Base-by-base conservation (phyloP, 2,113 vertebrate species). In the Pelvicachromis taeniatus region DNA sequence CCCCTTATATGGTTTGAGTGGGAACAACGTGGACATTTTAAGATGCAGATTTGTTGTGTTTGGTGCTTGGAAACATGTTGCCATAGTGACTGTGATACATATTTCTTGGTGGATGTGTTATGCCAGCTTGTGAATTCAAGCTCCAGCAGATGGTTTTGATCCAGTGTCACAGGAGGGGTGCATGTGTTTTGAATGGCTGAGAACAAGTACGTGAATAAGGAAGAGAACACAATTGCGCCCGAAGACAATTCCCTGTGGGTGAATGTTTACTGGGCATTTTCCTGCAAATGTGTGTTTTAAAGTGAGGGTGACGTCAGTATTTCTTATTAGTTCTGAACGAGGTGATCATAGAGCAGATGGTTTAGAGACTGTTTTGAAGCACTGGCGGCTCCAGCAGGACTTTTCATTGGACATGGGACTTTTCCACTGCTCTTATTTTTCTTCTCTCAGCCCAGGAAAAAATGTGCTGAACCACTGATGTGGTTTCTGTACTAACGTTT, bases 31-130 rank as follows among this genome's bases (percentile, higher is more conserved):
- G 68, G 59, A 13, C 63, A 52, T 58, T 77, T 56, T 53, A 9
- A 55, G 26, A 82, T 80, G 48, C 80, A 75, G 78, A 88, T 82
- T 77, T 78, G 77, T 63, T 89, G 90, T 90, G 80, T 88, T 88
- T 89, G 55, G 79, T 77, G 7, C 75, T 42, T 45, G 33, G 40
- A 54, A 81, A 88, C 85, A 63, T 31, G 88, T 90, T 92, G 84
- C 88, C 78, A 92, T 81, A 55, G 86, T 73, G 75, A 89, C 81
- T 4, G 45, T 33, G 65, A 68, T 87, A 56, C 77, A 89, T 59
- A 52, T 82, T 87, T 59, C 52, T 82, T 5, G 73, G 48, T 78
- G 53, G 33, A 82, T 45, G 81, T 90, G 85, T 54, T 65, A 26
- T 35, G 80, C 29, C 42, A 65, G 54, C 42, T 81, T 9, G 50